Evolutionary conservation across 1,140 invertebrate species (phyloP).

Genomic region (Mycetomoellerius zeteki): DNA sequence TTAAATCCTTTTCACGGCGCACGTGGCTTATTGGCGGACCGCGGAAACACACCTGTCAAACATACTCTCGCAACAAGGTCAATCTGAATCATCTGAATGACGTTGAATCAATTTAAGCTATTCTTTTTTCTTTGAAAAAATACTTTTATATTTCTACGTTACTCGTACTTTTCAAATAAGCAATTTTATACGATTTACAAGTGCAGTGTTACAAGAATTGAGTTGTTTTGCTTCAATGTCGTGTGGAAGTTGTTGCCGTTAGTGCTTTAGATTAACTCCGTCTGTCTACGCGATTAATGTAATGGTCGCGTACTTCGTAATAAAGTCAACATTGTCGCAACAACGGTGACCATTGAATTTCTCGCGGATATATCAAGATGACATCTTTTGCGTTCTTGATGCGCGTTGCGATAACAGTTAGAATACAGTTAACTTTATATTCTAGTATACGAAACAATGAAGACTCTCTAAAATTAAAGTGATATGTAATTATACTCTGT

Average conservation of each 20-base stretch:
- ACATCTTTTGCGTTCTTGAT: constrained; percentile 33
- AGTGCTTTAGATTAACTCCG: not conserved
- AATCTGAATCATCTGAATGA: not conserved
- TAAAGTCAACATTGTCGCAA: constrained; percentile 43
- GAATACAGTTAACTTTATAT: constrained; percentile 44
- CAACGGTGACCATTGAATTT: not conserved
- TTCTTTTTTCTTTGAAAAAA: too few species aligned
- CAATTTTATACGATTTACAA: not conserved
- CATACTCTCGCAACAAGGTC: not conserved
- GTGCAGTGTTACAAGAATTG: not conserved
- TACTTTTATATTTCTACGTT: not conserved
- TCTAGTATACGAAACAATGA: not conserved
- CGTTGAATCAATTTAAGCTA: not conserved
- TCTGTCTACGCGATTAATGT: not conserved
- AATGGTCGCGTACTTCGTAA: constrained; percentile 12
- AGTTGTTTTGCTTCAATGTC: not conserved
- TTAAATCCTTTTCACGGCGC: constrained; percentile 3
- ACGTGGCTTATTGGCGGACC: constrained; percentile 12
- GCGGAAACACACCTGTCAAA: constrained; percentile 30
- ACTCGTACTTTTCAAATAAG: not conserved
- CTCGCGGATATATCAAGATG: not conserved
- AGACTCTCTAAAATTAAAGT: not conserved
- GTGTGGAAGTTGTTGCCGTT: not conserved
- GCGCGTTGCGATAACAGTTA: constrained; percentile 27
- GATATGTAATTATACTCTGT: not conserved